A percentile compares a stretch with the other conserved stretches of the same genome.
These are phyloP conservation scores for Temnopleurus reevesii DNA, from an alignment of 53 echinoderm and acorn worm species.

Conservation along the genomic window DNA sequence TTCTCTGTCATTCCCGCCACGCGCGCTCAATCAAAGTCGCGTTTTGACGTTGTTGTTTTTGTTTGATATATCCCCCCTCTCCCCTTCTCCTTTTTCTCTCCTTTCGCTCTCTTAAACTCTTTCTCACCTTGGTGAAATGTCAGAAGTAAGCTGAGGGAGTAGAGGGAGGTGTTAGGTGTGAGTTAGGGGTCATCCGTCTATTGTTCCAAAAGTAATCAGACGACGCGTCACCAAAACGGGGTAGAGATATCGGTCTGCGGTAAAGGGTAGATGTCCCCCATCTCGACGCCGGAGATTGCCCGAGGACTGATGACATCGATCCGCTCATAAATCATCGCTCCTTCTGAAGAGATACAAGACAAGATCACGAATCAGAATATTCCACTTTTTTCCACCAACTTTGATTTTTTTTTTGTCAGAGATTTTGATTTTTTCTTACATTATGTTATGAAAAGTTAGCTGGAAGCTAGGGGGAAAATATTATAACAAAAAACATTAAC, in stretches of 20 bases:
- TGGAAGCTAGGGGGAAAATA: not conserved
- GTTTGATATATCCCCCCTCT: not conserved
- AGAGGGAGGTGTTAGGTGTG: constrained; percentile 1
- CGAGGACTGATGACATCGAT: constrained; percentile 50
- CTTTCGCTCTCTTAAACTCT: too few species aligned
- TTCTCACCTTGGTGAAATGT: constrained; percentile 29
- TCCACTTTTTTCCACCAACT: too few species aligned
- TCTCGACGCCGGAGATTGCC: constrained; percentile 51
- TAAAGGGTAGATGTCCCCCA: constrained; percentile 18
- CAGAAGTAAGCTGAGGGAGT: constrained; percentile 22
- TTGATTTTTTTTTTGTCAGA: not conserved
- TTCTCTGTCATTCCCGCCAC: not conserved
- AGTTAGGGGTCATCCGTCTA: not conserved
- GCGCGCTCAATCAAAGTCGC: constrained; percentile 23
- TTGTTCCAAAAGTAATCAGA: constrained; percentile 5
- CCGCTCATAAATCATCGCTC: constrained; percentile 18
- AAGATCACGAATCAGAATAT: constrained; percentile 16
- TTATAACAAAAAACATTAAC: too few species aligned
- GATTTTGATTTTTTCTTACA: not conserved
- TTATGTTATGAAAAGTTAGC: not conserved
- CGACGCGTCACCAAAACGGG: constrained; percentile 13
- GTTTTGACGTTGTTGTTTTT: not conserved
- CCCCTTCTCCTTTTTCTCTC: too few species aligned
- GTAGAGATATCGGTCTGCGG: constrained; percentile 30
- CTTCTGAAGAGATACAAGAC: not conserved